phyloP scores from a whole-genome alignment of 2,797 vertebrate species.

The Borostomias antarcticus region DNA sequence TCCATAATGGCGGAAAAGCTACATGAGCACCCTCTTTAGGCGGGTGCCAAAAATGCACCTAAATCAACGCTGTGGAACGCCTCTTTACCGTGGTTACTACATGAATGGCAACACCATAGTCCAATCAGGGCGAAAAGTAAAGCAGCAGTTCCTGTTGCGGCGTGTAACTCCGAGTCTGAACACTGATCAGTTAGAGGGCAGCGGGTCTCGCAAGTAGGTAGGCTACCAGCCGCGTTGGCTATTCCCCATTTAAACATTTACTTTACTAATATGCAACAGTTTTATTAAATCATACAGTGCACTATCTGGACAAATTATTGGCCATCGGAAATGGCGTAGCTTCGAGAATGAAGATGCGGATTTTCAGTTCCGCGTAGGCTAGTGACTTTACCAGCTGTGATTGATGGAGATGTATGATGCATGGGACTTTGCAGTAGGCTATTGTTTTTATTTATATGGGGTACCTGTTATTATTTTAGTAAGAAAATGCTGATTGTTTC shows the following conservation, averaged over 20 bases:
- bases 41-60: background rate
- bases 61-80: conserved; percentile 1
- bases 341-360: background rate
- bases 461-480: background rate
- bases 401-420: background rate
- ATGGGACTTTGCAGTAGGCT: background rate
- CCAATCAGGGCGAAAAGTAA: conserved; percentile 9
- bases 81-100: background rate
- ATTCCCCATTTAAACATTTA: no score
- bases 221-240: conserved; percentile 2
- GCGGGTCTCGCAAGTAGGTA: background rate
- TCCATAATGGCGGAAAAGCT: no score
- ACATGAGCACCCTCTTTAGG: no score
- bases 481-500: background rate
- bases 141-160: conserved; percentile 20
- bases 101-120: conserved; percentile 8
- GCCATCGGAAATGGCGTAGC: background rate
- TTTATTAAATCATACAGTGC: no score
- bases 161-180: background rate
- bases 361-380: background rate
- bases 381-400: background rate
- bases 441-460: background rate
- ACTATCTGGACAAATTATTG: background rate
- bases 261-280: no score
- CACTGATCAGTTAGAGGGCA: background rate